Percentiles rank a stretch among this genome's conserved stretches.
These are phyloP conservation scores for Zhuqinia jingwanae DNA, from an alignment of 2,888 invertebrate genomes.

Conservation along the genomic window DNA sequence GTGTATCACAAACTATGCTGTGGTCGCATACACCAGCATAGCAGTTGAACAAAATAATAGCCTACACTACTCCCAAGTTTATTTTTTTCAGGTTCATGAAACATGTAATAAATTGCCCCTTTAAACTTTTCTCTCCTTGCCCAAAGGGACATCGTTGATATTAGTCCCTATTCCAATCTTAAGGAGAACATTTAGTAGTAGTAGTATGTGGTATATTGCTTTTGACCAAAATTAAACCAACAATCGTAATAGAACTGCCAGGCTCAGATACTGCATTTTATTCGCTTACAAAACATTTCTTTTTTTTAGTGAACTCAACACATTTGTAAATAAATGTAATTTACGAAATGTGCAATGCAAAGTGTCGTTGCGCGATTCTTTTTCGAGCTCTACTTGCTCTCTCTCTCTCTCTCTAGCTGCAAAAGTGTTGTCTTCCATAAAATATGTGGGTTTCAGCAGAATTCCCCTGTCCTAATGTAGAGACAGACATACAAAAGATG, in stretches of 20 bases:
- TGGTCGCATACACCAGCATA: neutral
- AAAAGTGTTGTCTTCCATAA: neutral
- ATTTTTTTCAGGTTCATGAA: slow-evolving; percentile 66
- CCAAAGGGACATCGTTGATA: slow-evolving; percentile 32
- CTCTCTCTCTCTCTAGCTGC: neutral
- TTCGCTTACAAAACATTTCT: neutral
- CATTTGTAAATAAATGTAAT: neutral
- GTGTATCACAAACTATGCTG: slow-evolving; percentile 24
- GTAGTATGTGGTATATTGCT: neutral
- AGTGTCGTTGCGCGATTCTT: neutral
- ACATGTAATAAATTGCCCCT: slow-evolving; percentile 61
- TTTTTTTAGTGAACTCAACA: neutral
- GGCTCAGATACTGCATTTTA: neutral
- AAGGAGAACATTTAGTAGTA: neutral
- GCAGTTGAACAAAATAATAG: neutral
- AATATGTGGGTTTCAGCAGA: slow-evolving; percentile 2
- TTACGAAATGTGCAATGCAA: neutral
- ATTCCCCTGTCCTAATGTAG: neutral
- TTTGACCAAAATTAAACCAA: slow-evolving; percentile 9
- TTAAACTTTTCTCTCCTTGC: slow-evolving; percentile 44
- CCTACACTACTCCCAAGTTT: slow-evolving; percentile 6
- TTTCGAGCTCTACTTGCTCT: neutral
- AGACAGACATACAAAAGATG: neutral
- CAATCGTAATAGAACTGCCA: neutral
- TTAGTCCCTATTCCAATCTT: neutral